Base-by-base conservation (phyloP, 2,888 invertebrate genomes). In the Rhagonycha fulva region DNA sequence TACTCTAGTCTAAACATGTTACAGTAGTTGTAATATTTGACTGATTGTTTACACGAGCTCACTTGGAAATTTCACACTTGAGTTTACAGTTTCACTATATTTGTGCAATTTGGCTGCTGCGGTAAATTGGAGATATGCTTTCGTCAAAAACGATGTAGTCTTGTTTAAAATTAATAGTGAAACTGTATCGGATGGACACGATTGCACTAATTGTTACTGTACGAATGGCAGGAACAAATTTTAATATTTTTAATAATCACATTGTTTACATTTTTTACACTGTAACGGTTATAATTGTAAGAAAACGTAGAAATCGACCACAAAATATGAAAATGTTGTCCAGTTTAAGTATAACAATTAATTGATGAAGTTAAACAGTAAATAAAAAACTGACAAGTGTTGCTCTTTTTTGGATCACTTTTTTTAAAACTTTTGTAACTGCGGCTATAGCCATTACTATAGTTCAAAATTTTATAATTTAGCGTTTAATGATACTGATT, bases 1-100 rank as follows among this genome's bases (percentile, higher is more conserved):
- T 87, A 86, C 84, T 84, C 87, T 87, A 87, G 83, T 86, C 87
- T 88, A 88, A 86, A 86, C 86, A 86, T 86, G 86, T 85, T 87
- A 87, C 86, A 87, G 86, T 47, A 47, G 47, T 87, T 86, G 87
- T 87, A 84, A 86, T 86, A 85, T 84, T 85, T 84, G 84, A 85
- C 84, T 84, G 83, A 84, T 84, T 80, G 81, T 81, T 81, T 81
- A 81, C 84, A 85, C 84, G 85, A 85, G 84, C 84, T 84, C 81
- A 81, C 82, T 74, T 76, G 76, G 76, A 69, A 66, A 74, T 74
- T 62, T 76, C 30, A 70, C 70, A 72, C 73, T 69, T 72, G 32
- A 70, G 72, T 76, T 76, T 76, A 79, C 81, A 82, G 82, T 82
- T 82, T 81, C 82, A 83, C 81, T 82, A 83, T 47, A 47, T 82